Evolutionary conservation across 2,888 invertebrate species (phyloP).

Genomic region (Lasioglossum leucozonium): DNA sequence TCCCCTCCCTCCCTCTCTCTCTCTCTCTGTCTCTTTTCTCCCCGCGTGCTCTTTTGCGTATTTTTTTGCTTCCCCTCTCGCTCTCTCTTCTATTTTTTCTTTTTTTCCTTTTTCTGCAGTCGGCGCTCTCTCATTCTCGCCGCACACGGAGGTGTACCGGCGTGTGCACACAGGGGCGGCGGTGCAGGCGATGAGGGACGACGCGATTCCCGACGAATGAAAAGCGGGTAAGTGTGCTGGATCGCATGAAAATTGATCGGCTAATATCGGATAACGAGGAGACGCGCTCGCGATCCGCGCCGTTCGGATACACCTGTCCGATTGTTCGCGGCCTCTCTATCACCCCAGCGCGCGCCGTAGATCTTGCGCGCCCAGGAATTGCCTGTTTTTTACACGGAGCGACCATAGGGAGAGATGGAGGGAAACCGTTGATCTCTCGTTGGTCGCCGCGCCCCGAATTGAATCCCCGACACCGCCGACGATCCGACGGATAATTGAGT

Average conservation of each 20-base stretch:
- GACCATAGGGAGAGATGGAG: neutral
- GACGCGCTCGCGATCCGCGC: conserved; percentile 2
- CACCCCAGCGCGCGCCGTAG: neutral
- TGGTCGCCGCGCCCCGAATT: neutral
- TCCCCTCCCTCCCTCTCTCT: neutral
- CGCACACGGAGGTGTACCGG: conserved; percentile 22
- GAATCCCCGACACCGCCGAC: neutral
- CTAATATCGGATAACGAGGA: conserved; percentile 57
- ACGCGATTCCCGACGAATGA: conserved; percentile 50
- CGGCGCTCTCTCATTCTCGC: conserved; percentile 13
- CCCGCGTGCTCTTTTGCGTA: neutral
- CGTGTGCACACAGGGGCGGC: neutral
- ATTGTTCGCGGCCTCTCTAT: conserved; percentile 6
- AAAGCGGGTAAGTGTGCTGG: conserved; percentile 53
- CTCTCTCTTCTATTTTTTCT: neutral
- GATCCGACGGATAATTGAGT: conserved; percentile 7
- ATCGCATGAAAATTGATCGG: conserved; percentile 65
- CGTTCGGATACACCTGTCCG: conserved; percentile 17
- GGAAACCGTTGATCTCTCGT: neutral
- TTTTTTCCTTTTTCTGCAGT: neutral
- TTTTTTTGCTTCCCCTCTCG: conserved; percentile 3
- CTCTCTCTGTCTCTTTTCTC: neutral
- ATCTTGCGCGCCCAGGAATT: conserved; percentile 3
- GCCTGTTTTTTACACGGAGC: neutral
- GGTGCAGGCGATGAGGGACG: conserved; percentile 22